Conservation (phyloP, 2,797 vertebrate species). For the Acanthopagrus latus region DNA sequence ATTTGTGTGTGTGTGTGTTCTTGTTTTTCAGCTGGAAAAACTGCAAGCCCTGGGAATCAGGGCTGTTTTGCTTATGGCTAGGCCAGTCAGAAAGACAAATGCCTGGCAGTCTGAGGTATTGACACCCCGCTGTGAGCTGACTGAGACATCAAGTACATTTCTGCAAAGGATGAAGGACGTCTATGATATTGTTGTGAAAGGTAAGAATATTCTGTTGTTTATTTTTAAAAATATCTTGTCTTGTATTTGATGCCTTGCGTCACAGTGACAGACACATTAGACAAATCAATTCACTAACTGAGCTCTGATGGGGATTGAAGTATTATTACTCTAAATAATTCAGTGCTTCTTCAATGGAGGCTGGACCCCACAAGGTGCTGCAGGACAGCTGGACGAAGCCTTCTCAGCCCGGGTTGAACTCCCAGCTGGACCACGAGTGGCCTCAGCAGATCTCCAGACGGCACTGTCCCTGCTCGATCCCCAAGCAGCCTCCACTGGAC, state of each 20-base stretch:
- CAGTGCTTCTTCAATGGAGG: neutral
- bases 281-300: neutral
- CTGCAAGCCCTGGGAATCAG: neutral
- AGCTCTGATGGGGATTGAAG: neutral
- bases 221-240: neutral
- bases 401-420: neutral
- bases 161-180: neutral
- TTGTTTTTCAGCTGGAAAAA: neutral
- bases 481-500: neutral
- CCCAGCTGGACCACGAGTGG: neutral
- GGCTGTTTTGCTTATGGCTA: neutral
- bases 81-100: neutral
- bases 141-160: neutral
- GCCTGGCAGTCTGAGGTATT: neutral
- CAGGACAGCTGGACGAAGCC: neutral
- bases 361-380: neutral
- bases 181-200: constrained; percentile 1
- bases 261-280: neutral
- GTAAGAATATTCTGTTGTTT: neutral
- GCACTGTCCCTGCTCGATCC: neutral
- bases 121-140: neutral
- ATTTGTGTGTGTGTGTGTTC: neutral
- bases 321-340: neutral
- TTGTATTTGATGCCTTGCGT: neutral
- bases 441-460: neutral